Evolutionary conservation across 2,888 invertebrate genomes (phyloP), one percentile per base, ranked within the genome.

Genomic region (Sthenelais limicola): DNA sequence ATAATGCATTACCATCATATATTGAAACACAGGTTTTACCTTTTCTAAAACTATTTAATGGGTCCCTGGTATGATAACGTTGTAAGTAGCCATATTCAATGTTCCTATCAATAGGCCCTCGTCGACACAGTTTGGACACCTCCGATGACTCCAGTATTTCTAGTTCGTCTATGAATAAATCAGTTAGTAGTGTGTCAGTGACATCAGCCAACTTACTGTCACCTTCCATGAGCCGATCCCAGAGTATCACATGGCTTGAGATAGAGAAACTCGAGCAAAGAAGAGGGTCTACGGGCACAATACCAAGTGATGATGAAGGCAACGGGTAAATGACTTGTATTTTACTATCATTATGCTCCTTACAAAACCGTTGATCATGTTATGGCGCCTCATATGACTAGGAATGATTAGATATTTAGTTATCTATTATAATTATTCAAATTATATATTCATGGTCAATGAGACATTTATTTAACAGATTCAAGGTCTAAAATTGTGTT

Each of bases 241-340:
- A 21, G 9, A 62, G 62, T 24, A 43, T 62, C 38, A 62, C 62
- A n/a, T 70, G 54, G 56, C 38, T 18, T 33, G 70, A 70, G 56
- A 70, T 70, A 4, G 70, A 70, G 26, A 35, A 21, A 2, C 43
- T 70, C 7, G 70, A 70, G 54, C 38, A 28, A 30, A 70, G 54
- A 35, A 9, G 70, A 2, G 70, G 70, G 3, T 70, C 70, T 1
- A 54, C 35, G 1, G 43, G 24, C 1, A 21, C 35, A 1, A 24
- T 38, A 1, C 7, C 5, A 1, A 62, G 62, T 21, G 38, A 62
- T 24, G 62, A 62, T 2, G 62, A 62, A n/a, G n/a, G n/a, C 2
- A 35, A 38, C 38, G 24, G 38, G 62, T 38, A n/a, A 38, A 43
- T 62, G n/a, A n/a, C n/a, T n/a, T n/a, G n/a, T n/a, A n/a, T n/a